Evolutionary conservation across 1,140 invertebrate species (phyloP).

Genomic region (Teleopsis dalmanni): DNA sequence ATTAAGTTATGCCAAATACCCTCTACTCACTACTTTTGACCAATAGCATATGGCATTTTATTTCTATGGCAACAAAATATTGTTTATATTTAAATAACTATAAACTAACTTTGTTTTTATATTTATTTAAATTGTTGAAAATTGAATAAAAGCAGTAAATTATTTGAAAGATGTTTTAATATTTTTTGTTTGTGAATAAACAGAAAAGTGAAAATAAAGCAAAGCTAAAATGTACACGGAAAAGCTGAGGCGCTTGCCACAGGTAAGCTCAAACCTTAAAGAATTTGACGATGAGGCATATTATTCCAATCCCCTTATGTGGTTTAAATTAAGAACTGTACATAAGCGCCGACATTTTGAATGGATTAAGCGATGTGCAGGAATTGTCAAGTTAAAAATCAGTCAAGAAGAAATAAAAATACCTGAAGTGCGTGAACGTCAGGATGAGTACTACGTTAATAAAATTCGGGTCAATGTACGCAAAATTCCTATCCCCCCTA

Average conservation of each 20-base stretch:
- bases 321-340: slow-evolving; percentile 32
- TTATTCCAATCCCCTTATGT: slow-evolving; percentile 37
- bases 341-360: slow-evolving; percentile 31
- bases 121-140: no score
- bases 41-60: no score
- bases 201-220: no score
- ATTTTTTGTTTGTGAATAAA: no score
- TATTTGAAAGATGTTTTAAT: no score
- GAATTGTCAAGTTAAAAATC: slow-evolving; percentile 33
- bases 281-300: slow-evolving; percentile 42
- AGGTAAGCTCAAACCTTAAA: slow-evolving; percentile 30
- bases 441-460: slow-evolving; percentile 31
- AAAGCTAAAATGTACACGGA: slow-evolving; percentile 11
- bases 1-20: no score
- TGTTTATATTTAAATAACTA: no score
- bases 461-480: slow-evolving; percentile 35
- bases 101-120: no score
- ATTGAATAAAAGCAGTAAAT: no score
- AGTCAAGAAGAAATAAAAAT: slow-evolving; percentile 18
- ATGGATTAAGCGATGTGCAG: slow-evolving; percentile 35
- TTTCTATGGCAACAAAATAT: no score
- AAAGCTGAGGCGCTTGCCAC: slow-evolving; percentile 30
- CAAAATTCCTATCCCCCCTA: slow-evolving; percentile 36
- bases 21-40: no score
- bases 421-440: slow-evolving; percentile 26